A percentile compares a stretch with the other conserved stretches of the same genome.
These are phyloP conservation scores for Lepidurus apus DNA, from an alignment of 1,140 invertebrate genomes.

Conservation along the genomic window DNA sequence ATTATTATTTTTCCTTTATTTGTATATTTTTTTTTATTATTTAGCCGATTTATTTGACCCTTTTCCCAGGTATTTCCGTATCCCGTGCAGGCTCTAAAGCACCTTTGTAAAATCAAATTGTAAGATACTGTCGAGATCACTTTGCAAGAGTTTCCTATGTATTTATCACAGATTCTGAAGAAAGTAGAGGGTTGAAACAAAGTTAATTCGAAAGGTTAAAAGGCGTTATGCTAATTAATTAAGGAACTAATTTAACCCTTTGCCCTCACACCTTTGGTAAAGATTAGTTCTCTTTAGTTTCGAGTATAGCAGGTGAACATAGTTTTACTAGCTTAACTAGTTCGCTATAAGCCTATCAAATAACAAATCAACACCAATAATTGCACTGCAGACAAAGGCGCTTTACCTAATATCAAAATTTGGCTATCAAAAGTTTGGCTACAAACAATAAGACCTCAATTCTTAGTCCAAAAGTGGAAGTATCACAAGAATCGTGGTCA, in stretches of 20 bases:
- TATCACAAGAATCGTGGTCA: slow-evolving; percentile 21
- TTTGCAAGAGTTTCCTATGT: slow-evolving; percentile 3
- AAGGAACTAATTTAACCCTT: background rate
- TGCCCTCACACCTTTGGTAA: background rate
- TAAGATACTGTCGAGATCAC: background rate
- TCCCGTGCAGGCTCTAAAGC: background rate
- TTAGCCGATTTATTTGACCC: background rate
- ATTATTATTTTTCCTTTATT: background rate
- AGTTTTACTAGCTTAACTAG: background rate
- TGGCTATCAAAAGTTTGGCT: background rate
- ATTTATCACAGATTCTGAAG: slow-evolving; percentile 20
- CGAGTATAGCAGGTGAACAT: slow-evolving; percentile 9
- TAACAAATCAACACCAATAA: background rate
- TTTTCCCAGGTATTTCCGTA: background rate
- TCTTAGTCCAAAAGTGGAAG: background rate
- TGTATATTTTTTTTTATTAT: background rate
- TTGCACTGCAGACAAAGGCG: background rate
- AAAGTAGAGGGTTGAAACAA: slow-evolving; percentile 19
- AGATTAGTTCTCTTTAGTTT: background rate
- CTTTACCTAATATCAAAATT: background rate
- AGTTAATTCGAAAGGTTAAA: background rate
- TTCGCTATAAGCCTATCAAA: background rate
- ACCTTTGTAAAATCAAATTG: background rate
- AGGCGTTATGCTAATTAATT: background rate
- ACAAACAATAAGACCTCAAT: background rate